Evolutionary conservation across 2,888 invertebrate species (phyloP).

Genomic region (Brachyptera risi): DNA sequence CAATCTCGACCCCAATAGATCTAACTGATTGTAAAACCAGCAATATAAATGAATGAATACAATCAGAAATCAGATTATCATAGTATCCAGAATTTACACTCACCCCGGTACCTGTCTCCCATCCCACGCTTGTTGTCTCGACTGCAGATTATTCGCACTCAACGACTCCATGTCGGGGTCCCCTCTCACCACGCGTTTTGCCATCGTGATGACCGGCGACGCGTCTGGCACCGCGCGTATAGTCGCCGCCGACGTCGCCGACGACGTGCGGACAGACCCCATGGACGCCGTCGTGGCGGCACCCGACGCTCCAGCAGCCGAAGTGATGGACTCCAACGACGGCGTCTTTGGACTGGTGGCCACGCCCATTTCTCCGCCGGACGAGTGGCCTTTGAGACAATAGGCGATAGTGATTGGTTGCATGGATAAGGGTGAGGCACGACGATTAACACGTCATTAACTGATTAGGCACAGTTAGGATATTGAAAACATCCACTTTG

Average conservation of each 20-base stretch:
- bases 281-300: conserved; percentile 19
- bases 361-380: not conserved
- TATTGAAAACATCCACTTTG: not conserved
- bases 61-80: too few relatives aligned
- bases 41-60: too few relatives aligned
- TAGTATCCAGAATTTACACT: too few relatives aligned
- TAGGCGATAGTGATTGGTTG: too few relatives aligned
- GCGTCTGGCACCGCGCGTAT: conserved; percentile 13
- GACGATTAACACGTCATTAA: not conserved
- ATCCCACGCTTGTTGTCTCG: conserved; percentile 38
- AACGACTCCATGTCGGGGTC: conserved; percentile 58
- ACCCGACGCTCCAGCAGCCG: conserved; percentile 17
- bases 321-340: conserved; percentile 25
- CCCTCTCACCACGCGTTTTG: conserved; percentile 42
- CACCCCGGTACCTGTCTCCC: conserved; percentile 29
- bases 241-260: conserved; percentile 17
- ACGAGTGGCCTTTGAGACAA: conserved; percentile 3
- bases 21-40: too few relatives aligned
- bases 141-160: conserved; percentile 52
- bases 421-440: not conserved
- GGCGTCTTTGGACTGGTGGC: not conserved
- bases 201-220: conserved; percentile 44
- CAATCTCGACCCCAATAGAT: too few relatives aligned
- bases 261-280: conserved; percentile 22
- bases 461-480: too few relatives aligned